Conservation (phyloP, 1,140 invertebrate genomes). For the Fopius arisanus region DNA sequence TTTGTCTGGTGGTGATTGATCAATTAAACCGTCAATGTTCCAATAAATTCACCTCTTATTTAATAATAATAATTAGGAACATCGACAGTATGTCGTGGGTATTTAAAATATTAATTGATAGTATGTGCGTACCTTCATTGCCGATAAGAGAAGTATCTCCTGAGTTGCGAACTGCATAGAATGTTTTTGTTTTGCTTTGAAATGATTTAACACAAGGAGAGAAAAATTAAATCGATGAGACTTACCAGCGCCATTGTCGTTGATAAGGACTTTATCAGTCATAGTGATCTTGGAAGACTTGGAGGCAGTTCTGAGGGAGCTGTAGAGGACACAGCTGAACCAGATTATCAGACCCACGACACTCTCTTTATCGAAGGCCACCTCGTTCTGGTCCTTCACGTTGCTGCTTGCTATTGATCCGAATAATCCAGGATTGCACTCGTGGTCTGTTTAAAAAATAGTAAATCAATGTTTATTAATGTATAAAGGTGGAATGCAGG, state of each 20-base stretch:
- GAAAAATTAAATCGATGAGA: slow-evolving; percentile 39
- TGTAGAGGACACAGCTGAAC: slow-evolving; percentile 95
- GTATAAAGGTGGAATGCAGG: no score
- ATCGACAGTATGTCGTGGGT: no score
- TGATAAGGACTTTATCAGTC: slow-evolving; percentile 78
- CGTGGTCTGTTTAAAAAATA: slow-evolving; percentile 67
- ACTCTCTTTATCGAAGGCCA: slow-evolving; percentile 81
- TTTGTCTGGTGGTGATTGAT: slow-evolving; percentile 29
- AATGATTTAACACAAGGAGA: background rate
- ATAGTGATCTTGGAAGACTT: slow-evolving; percentile 80
- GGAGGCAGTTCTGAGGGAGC: slow-evolving; percentile 85
- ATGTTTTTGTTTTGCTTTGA: slow-evolving; percentile 30
- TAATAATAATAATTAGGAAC: no score
- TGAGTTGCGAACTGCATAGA: slow-evolving; percentile 56
- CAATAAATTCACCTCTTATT: no score
- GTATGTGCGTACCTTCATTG: slow-evolving; percentile 65
- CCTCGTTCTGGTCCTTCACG: slow-evolving; percentile 43
- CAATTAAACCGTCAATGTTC: no score
- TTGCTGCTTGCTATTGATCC: slow-evolving; percentile 58
- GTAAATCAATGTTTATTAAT: background rate
- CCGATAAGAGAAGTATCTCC: slow-evolving; percentile 58
- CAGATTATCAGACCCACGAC: slow-evolving; percentile 93
- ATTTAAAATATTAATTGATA: slow-evolving; percentile 17
- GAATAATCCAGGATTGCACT: slow-evolving; percentile 81
- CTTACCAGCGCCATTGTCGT: slow-evolving; percentile 74